These are phyloP conservation scores for Tribolium castaneum DNA, from an alignment of 1,140 invertebrate genomes.

Conservation along the genomic window DNA sequence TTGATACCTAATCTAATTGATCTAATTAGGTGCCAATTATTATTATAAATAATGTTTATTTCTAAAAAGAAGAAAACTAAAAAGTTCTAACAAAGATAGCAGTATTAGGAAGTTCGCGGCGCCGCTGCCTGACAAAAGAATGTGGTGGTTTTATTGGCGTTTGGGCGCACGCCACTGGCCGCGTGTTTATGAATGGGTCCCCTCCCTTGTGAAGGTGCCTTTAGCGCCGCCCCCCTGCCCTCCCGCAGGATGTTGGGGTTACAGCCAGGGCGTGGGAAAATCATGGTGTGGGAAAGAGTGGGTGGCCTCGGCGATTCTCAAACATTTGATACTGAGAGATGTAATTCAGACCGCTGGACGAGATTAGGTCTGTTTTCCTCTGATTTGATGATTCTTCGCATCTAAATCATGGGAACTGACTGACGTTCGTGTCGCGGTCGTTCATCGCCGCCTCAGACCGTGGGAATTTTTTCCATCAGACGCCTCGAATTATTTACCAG, in stretches of 20 bases:
- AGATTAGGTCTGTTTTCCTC: conserved; percentile 52
- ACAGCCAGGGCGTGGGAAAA: conserved; percentile 81
- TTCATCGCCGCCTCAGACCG: conserved; percentile 40
- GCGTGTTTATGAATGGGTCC: not conserved
- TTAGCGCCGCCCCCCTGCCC: conserved; percentile 38
- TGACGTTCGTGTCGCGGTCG: conserved; percentile 35
- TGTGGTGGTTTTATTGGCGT: too few species aligned
- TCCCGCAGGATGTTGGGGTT: conserved; percentile 75
- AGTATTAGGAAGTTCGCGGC: not conserved
- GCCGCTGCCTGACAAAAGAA: not conserved
- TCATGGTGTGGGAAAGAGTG: conserved; percentile 83
- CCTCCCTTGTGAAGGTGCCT: not conserved
- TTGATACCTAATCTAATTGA: too few species aligned
- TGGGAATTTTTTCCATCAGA: conserved; percentile 48
- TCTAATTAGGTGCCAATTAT: not conserved
- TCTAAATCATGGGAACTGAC: conserved; percentile 38
- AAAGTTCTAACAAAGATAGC: too few species aligned
- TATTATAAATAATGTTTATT: too few species aligned
- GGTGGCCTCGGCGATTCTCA: conserved; percentile 71
- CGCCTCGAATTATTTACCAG: conserved; percentile 26
- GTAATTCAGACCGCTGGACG: conserved; percentile 49
- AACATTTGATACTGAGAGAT: conserved; percentile 66
- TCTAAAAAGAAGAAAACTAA: too few species aligned
- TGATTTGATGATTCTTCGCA: conserved; percentile 49
- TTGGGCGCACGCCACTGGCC: not conserved